Conservation (phyloP, 1,140 invertebrate genomes). For the Globodera rostochiensis region DNA sequence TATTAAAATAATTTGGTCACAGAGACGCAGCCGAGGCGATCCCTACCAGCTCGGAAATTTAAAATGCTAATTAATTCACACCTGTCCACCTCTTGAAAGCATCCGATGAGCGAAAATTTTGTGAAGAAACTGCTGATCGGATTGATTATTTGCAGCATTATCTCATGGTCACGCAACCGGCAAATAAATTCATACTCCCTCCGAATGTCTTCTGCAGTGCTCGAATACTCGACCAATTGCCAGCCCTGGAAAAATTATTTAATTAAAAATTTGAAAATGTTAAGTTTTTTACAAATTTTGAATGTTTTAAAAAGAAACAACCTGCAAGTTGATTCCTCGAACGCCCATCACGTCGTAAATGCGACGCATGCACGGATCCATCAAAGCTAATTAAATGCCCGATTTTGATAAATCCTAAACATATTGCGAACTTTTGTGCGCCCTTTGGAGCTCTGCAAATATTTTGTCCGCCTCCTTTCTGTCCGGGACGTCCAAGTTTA, state of each 20-base stretch:
- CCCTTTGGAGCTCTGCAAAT: slow-evolving; percentile 57
- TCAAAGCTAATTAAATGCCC: slow-evolving; percentile 47
- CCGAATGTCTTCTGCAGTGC: slow-evolving; percentile 49
- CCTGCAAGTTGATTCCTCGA: slow-evolving; percentile 53
- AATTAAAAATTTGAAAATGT: no score
- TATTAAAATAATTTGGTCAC: neutral
- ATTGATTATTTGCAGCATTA: slow-evolving; percentile 61
- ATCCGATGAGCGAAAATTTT: slow-evolving; percentile 47
- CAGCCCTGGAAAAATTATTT: slow-evolving; percentile 29
- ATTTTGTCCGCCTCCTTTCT: slow-evolving; percentile 57
- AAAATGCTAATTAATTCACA: slow-evolving; percentile 8
- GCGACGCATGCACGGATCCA: slow-evolving; percentile 56
- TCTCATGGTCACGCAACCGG: slow-evolving; percentile 56
- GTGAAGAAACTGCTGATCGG: slow-evolving; percentile 52
- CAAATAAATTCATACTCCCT: slow-evolving; percentile 63
- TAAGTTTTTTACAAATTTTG: no score
- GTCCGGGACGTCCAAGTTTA: slow-evolving; percentile 52
- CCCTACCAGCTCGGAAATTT: neutral
- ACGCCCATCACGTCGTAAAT: slow-evolving; percentile 62
- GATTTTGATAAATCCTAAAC: slow-evolving; percentile 20
- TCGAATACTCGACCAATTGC: slow-evolving; percentile 55
- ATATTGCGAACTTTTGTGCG: slow-evolving; percentile 53
- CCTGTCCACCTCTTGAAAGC: slow-evolving; percentile 47
- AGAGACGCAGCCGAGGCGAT: no score
- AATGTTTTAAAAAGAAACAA: neutral